Percentiles rank a stretch among this genome's conserved stretches.
Evolutionary conservation across 2,888 invertebrate species (phyloP).

Genomic region (Athalia rosae): DNA sequence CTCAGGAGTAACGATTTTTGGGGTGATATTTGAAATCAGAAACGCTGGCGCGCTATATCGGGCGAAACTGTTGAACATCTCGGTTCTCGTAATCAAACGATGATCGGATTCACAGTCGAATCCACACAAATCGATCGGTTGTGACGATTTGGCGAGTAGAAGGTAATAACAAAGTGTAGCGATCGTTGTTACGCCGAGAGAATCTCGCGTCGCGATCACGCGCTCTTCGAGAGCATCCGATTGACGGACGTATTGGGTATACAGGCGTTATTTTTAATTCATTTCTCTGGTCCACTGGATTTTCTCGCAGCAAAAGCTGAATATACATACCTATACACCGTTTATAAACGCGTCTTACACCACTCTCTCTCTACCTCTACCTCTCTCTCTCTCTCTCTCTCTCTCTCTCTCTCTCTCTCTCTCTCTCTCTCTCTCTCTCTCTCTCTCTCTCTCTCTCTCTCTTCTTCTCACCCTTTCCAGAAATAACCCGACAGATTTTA

Average conservation of each 20-base stretch:
- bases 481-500: slow-evolving; percentile 38
- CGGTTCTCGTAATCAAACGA: too few relatives aligned
- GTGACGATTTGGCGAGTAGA: not conserved
- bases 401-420: slow-evolving; percentile 35
- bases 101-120: too few relatives aligned
- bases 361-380: slow-evolving; percentile 32
- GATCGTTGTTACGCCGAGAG: slow-evolving; percentile 31
- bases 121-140: too few relatives aligned
- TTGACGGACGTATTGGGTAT: slow-evolving; percentile 39
- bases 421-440: slow-evolving; percentile 11
- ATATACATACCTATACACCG: slow-evolving; percentile 37
- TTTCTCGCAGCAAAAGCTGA: slow-evolving; percentile 43
- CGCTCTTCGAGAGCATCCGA: slow-evolving; percentile 24
- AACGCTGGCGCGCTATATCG: too few relatives aligned
- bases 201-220: slow-evolving; percentile 18
- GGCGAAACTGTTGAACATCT: too few relatives aligned
- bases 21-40: too few relatives aligned
- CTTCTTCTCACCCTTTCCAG: slow-evolving; percentile 30
- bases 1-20: too few relatives aligned
- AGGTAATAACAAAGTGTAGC: slow-evolving; percentile 34
- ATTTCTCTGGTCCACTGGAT: slow-evolving; percentile 44
- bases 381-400: slow-evolving; percentile 27
- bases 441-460: slow-evolving; percentile 27
- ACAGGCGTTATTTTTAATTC: slow-evolving; percentile 22
- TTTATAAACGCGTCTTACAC: slow-evolving; percentile 44